Evolutionary conservation across 2,888 invertebrate genomes (phyloP).

Genomic region (Noctua pronuba): DNA sequence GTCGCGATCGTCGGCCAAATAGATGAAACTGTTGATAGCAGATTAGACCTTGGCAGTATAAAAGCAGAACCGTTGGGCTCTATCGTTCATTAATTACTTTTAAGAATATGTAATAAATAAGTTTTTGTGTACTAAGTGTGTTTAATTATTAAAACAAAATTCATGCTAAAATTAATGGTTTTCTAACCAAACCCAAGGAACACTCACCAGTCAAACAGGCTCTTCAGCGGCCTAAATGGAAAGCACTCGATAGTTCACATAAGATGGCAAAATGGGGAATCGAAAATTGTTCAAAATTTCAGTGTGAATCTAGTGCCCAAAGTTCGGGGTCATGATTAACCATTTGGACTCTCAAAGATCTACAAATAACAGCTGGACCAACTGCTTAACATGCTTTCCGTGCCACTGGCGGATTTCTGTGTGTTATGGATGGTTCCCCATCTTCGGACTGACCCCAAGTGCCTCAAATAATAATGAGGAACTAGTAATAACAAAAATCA

Average conservation of each 20-base stretch:
- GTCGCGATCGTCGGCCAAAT: constrained; percentile 97
- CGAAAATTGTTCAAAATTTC: neutral
- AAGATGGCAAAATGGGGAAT: neutral
- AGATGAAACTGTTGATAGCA: constrained; percentile 95
- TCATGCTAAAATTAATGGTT: neutral
- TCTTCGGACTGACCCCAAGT: neutral
- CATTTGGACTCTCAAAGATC: neutral
- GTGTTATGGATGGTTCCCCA: neutral
- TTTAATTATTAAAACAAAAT: constrained; percentile 22
- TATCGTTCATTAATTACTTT: constrained; percentile 93
- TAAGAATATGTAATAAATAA: constrained; percentile 77
- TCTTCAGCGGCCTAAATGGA: neutral
- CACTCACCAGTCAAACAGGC: neutral
- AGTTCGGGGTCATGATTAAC: neutral
- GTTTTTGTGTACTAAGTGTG: constrained; percentile 49
- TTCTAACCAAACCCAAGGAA: neutral
- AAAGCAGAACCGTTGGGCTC: constrained; percentile 96
- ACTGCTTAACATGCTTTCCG: neutral
- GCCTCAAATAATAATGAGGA: no score
- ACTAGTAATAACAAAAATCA: no score
- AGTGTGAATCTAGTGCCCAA: neutral
- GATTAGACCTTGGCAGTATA: constrained; percentile 94
- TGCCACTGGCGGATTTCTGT: neutral
- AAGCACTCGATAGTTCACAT: neutral
- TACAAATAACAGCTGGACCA: neutral